Base-by-base conservation (phyloP, 1,140 invertebrate species). In the Orussus abietinus region DNA sequence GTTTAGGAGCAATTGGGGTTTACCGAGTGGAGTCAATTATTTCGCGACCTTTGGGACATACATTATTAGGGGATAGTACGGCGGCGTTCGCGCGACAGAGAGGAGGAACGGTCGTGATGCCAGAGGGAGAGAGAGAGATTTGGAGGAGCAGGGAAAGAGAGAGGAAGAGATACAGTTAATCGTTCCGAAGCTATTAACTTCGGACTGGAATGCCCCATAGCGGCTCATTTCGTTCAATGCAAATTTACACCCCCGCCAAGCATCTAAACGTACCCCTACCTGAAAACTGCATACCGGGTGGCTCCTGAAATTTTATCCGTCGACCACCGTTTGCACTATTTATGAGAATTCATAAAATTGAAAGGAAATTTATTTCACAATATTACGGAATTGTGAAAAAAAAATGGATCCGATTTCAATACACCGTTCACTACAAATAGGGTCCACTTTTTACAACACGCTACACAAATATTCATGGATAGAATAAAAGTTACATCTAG, bases 181-280 rank as follows among this genome's bases (percentile, higher is more conserved):
- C 66, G 69, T 69, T 67, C 60, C 59, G 45, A 64, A 64, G 66
- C 67, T 70, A 69, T 72, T 70, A 72, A 72, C 64, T 68, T 60
- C 48, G 53, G 51, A 53, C 58, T 64, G 69, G 67, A 70, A 72
- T 72, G 64, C 54, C 53, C 54, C 54, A 55, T 61, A 61, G 57
- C 54, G 53, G 51, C 61, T 64, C 62, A 61, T 66, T 69, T 62
- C 59, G 61, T 62, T 63, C 66, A 60, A 72, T 70, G 63, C 61
- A 64, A 68, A 72, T 66, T 72, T 60, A 65, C 53, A 49, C 45
- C 53, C 42, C 55, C 54, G n/a, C 28, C 28, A 18, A 14, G n/a
- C 36, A n/a, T 13, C 28, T 13, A 18, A n/a, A n/a, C n/a, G n/a
- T n/a, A 25, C 22, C 22, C 22, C 22, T n/a, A 25, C 22, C 22